Evolutionary conservation across 2,113 vertebrate genomes (phyloP), one percentile per base, ranked within the genome.

Genomic region (Cavia porcellus): DNA sequence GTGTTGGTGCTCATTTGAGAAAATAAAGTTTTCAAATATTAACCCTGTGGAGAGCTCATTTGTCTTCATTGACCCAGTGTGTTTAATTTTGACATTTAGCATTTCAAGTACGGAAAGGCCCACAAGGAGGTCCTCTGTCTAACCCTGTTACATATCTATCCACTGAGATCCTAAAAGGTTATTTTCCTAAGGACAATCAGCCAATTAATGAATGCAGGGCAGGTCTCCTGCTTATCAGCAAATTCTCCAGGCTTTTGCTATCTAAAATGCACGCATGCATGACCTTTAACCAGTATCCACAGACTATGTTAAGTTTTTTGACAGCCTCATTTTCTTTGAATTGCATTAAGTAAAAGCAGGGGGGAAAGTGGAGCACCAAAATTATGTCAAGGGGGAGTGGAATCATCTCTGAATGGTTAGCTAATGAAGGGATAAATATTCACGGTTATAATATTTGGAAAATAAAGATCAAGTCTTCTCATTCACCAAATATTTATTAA

Each of bases 1-100:
- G 99, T 99, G 99, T 99, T 99, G 98, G 99, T 99, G 99, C 99
- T 99, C 99, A 99, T 99, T 99, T 99, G 98, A 99, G 98, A 98
- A 99, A 99, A 99, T 99, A 99, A 99, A 99, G 98, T 99, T 99
- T 99, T 99, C 98, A 98, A 98, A 98, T 99, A 99, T 98, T 98
- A 98, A 97, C 96, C 64, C 4, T 57, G 77, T 92, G 70, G 50
- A 83, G 52, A 82, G 7, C n/a, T 95, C 17, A 2, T 94, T 68
- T 94, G 84, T 97, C 70, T 86, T 96, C 55, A 75, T 89, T 96
- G 84, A 57, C 55, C 45, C 6, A 38, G 57, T 25, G 11, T 89
- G 70, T 92, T 61, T 95, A 84, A 47, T 86, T n/a, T 62, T 83
- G 55, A 91, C 74, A 30, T 94, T 95, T 70, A 94, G 90, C n/a